phyloP scores from a whole-genome alignment of 1,140 invertebrate species.

The Drosophila ercepeae region DNA sequence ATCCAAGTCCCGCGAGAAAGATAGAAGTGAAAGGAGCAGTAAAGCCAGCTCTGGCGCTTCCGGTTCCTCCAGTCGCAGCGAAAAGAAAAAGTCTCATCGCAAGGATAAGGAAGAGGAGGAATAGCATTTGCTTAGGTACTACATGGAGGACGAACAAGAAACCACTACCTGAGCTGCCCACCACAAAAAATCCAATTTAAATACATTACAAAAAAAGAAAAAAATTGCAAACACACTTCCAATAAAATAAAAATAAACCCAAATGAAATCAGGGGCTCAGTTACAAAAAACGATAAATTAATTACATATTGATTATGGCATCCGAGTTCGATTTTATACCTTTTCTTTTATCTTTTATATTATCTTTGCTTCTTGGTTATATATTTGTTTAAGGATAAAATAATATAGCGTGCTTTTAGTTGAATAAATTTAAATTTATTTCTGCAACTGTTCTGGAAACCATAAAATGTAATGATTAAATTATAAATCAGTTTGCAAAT shows the following conservation, averaged over 20 bases:
- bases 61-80: constrained; percentile 71
- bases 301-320: too few species aligned
- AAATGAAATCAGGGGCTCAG: neutral
- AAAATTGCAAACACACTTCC: constrained; percentile 40
- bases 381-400: neutral
- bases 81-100: constrained; percentile 87
- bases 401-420: neutral
- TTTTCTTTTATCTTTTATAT: neutral
- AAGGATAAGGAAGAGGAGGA: constrained; percentile 87
- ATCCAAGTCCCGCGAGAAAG: constrained; percentile 86
- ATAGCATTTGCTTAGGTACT: constrained; percentile 77
- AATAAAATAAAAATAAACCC: constrained; percentile 34
- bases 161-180: constrained; percentile 31
- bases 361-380: neutral
- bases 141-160: constrained; percentile 35
- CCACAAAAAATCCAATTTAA: constrained; percentile 8
- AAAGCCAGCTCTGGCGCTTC: constrained; percentile 46
- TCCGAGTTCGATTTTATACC: too few species aligned
- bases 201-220: constrained; percentile 6
- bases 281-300: neutral
- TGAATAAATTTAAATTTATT: neutral
- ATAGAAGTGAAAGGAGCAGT: constrained; percentile 85
- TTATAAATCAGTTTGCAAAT: too few species aligned
- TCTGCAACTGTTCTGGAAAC: neutral
- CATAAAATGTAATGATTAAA: neutral